Base-by-base conservation (phyloP, 1,140 invertebrate species). In the Whitmania pigra region DNA sequence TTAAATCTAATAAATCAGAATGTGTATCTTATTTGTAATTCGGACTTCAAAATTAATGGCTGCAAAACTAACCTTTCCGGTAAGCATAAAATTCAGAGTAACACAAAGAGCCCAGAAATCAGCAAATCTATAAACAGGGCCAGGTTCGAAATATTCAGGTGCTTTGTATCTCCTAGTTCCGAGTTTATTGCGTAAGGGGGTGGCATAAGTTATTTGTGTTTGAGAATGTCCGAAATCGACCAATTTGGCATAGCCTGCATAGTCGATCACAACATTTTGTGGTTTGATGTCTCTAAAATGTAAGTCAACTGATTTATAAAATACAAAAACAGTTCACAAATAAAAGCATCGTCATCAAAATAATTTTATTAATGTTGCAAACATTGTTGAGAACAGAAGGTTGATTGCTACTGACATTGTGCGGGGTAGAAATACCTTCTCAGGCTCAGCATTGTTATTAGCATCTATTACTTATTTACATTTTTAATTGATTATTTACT, bases 41-140 rank as follows among this genome's bases (percentile, higher is more conserved):
- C 57, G 25, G 25, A 9, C 9, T n/a, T 57, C 25, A 15, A 17
- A 22, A 63, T 11, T 1, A 11, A 18, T 63, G 29, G 22, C 11
- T 25, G 22, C 18, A 25, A 63, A 25, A 63, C 29, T 63, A 25
- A 63, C 57, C 57, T 63, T 63, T 17, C 57, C 57, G 29, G 29
- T 31, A 25, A 63, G 22, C 57, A 63, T 63, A 7, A 63, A 25
- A 63, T 63, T 22, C 7, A 63, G 57, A n/a, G 57, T 25, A n/a
- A 63, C 57, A 63, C 22, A 22, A 22, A 63, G 57, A 0, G 57
- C 57, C 57, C 57, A 63, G 57, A 63, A 63, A 63, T 63, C 57
- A 22, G 29, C 57, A 63, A 63, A 63, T 31, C 57, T 22, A 22
- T 31, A 63, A 63, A 63, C 29, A 22, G 57, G 57, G 3, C 57